Percentiles rank a stretch among this genome's conserved stretches.
Evolutionary conservation across 2,888 invertebrate species (phyloP).

Genomic region (Acrocyrtus sp.): DNA sequence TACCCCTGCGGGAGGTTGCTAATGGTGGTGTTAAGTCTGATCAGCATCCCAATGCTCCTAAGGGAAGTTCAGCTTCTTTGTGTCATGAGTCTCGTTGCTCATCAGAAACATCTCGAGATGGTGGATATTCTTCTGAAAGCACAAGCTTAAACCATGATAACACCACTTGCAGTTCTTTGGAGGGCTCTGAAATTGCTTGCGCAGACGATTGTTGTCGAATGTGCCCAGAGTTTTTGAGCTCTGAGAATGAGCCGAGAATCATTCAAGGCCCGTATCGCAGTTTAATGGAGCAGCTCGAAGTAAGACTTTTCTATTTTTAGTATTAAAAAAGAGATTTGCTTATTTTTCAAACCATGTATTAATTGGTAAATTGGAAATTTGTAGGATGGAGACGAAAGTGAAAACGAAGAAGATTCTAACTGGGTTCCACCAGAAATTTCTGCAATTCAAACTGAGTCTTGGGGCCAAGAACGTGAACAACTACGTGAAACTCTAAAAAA

Average conservation of each 20-base stretch:
- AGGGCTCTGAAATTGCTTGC: slow-evolving; percentile 90
- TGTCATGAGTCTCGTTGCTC: slow-evolving; percentile 66
- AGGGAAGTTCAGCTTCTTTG: slow-evolving; percentile 69
- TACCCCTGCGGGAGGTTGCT: slow-evolving; percentile 39
- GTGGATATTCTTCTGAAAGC: slow-evolving; percentile 88
- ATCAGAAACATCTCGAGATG: slow-evolving; percentile 78
- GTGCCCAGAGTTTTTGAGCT: slow-evolving; percentile 66
- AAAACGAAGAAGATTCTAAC: slow-evolving; percentile 50
- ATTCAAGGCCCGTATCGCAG: slow-evolving; percentile 54
- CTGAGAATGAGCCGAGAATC: slow-evolving; percentile 29
- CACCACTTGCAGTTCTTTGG: slow-evolving; percentile 85
- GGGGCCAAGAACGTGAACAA: slow-evolving; percentile 53
- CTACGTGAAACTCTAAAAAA: slow-evolving; percentile 50
- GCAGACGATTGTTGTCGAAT: slow-evolving; percentile 87
- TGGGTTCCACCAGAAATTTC: slow-evolving; percentile 53
- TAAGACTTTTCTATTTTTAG: slow-evolving; percentile 6
- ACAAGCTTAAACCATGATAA: slow-evolving; percentile 74
- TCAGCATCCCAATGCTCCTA: slow-evolving; percentile 15
- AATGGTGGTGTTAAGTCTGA: slow-evolving; percentile 42
- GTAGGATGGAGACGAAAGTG: slow-evolving; percentile 36
- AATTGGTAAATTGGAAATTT: background rate
- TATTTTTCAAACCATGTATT: background rate
- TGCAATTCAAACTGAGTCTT: slow-evolving; percentile 48
- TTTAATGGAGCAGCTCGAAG: slow-evolving; percentile 60
- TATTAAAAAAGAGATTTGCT: background rate